A percentile compares a stretch with the other conserved stretches of the same genome.
These are phyloP conservation scores for Mycteria americana DNA, from an alignment of 2,797 vertebrate genomes.

Conservation along the genomic window DNA sequence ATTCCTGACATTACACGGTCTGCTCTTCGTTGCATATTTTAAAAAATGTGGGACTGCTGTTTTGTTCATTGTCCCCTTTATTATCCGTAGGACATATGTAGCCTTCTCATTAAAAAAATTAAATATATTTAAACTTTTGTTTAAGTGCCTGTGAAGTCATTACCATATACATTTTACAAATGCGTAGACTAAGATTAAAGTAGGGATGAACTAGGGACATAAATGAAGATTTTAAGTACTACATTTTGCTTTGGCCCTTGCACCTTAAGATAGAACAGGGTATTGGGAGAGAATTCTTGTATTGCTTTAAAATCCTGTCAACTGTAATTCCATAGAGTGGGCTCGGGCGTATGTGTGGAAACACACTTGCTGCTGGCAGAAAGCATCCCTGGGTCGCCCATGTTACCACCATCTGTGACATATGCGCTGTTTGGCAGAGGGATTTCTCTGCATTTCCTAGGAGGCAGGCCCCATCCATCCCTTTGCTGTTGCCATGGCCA, in stretches of 20 bases:
- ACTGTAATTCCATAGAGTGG: neutral
- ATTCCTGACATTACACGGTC: neutral
- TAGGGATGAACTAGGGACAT: neutral
- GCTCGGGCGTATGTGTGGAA: neutral
- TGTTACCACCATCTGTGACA: conserved; percentile 31
- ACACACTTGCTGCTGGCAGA: conserved; percentile 29
- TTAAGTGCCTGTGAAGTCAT: neutral
- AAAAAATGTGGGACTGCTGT: neutral
- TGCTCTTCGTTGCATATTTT: neutral
- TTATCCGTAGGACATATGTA: neutral
- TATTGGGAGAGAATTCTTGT: neutral
- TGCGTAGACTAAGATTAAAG: neutral
- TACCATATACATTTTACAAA: neutral
- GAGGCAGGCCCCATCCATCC: conserved; percentile 5
- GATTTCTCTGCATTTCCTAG: neutral
- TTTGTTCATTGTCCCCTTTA: neutral
- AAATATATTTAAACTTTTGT: neutral
- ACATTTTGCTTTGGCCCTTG: neutral
- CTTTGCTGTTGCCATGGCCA: conserved; percentile 50
- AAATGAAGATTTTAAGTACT: neutral
- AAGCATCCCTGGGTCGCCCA: neutral
- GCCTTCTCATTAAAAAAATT: neutral
- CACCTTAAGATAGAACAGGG: neutral
- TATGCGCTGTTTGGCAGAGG: neutral
- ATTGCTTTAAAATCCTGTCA: neutral